Base-by-base conservation (phyloP, 2,888 invertebrate species). In the Aphidoletes aphidimyza region DNA sequence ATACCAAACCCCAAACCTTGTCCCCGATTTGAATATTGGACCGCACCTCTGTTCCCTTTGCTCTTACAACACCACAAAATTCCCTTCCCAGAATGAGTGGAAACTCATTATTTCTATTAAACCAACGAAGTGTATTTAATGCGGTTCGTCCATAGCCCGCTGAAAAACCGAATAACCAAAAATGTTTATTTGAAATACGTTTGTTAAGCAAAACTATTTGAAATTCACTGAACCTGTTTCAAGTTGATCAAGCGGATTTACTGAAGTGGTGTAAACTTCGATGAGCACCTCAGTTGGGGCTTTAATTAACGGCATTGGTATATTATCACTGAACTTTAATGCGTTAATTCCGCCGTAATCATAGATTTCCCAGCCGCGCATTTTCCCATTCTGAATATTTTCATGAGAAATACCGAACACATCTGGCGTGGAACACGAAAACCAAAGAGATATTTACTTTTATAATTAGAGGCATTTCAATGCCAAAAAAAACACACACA, bases 51-150 rank as follows among this genome's bases (percentile, higher is more conserved):
- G 93, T 91, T 45, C 97, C 97, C 88, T 94, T 93, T 85, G 93
- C 92, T 84, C 93, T 92, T 86, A 98, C 92, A 83, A 91, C 91
- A 19, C 98, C 99, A 86, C 94, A 92, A 91, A 98, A 98, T 91
- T 99, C 99, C 87, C 98, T 92, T 0, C 99, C 98, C 85, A 95
- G 90, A 54, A 93, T 96, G 86, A 98, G 90, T 8, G 98, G 98
- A 89, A 98, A 95, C 89, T 96, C 96, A 84, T 93, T 91, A 83
- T 89, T 89, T 45, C 89, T 90, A 42, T 88, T 89, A 85, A 86
- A 91, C 87, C 90, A 91, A 86, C 94, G 91, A 88, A 94, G 88
- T 0, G 91, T 87, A 89, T 95, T 94, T 47, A 97, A 89, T 17
- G 94, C 88, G n/a, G 92, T 92, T 84, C 93, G 90, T 0, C 97